Conservation (phyloP, 2,113 vertebrate species). For the Taxidea taxus region DNA sequence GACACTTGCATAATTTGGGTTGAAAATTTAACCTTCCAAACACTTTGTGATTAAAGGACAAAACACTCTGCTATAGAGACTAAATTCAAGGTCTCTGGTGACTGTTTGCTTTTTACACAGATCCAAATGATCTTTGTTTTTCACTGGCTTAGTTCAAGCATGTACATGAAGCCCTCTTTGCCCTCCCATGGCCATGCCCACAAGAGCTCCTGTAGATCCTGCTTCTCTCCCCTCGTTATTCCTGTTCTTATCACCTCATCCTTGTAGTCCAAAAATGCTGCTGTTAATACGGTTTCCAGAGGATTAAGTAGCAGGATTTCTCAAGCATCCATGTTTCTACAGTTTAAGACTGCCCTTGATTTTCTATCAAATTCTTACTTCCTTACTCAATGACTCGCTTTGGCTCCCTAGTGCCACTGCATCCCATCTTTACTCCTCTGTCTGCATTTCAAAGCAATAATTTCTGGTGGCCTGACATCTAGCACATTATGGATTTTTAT, state of each 20-base stretch:
- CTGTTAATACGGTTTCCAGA: not conserved
- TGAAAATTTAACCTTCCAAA: not conserved
- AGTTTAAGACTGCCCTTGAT: not conserved
- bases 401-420: not conserved
- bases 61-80: not conserved
- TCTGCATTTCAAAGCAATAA: not conserved
- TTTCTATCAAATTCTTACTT: conserved; percentile 13
- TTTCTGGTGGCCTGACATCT: not conserved
- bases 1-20: not conserved
- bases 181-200: not conserved
- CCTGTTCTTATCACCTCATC: not conserved
- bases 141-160: not conserved
- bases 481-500: not conserved
- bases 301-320: not conserved
- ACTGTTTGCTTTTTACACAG: not conserved
- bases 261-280: not conserved
- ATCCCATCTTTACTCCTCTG: not conserved
- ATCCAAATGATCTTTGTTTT: not conserved
- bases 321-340: not conserved
- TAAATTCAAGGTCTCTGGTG: not conserved
- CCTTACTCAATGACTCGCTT: not conserved
- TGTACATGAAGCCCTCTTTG: not conserved
- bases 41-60: not conserved
- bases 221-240: not conserved
- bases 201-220: not conserved